Conservation (phyloP, 1,140 invertebrate species). For the Pseudoatta argentina region DNA sequence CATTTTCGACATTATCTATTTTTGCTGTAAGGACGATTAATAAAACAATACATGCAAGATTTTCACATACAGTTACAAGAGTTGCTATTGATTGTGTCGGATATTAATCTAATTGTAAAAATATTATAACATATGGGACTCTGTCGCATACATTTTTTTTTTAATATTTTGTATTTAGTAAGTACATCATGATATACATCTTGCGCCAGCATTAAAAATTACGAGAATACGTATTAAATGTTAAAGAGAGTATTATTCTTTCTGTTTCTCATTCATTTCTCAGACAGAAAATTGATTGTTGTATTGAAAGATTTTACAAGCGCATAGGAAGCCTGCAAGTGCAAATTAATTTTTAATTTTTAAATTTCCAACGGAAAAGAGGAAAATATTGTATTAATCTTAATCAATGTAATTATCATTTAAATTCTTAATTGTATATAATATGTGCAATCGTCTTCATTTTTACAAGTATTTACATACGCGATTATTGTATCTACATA, state of each 20-base stretch:
- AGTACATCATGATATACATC: neutral
- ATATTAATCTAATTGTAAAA: slow-evolving; percentile 22
- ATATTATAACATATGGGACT: neutral
- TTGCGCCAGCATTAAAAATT: neutral
- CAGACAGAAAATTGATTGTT: neutral
- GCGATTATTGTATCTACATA: neutral
- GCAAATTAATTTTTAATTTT: neutral
- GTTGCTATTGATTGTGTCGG: neutral
- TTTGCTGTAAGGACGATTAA: neutral
- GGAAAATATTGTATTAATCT: neutral
- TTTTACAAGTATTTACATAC: slow-evolving; percentile 16
- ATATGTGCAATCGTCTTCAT: neutral
- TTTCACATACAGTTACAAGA: slow-evolving; percentile 7
- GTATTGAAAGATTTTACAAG: neutral
- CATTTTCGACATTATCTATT: neutral
- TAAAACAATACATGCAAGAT: neutral
- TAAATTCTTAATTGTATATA: slow-evolving; percentile 1
- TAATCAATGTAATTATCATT: neutral
- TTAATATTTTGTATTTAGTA: slow-evolving; percentile 19
- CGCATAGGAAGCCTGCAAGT: neutral
- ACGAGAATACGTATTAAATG: neutral
- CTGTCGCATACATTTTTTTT: neutral
- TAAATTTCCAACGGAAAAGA: neutral
- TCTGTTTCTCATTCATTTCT: neutral
- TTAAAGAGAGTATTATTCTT: neutral